A percentile compares a stretch with the other conserved stretches of the same genome.
phyloP scores from a whole-genome alignment of 2,113 vertebrate species.

The Cranoglanis bouderius region DNA sequence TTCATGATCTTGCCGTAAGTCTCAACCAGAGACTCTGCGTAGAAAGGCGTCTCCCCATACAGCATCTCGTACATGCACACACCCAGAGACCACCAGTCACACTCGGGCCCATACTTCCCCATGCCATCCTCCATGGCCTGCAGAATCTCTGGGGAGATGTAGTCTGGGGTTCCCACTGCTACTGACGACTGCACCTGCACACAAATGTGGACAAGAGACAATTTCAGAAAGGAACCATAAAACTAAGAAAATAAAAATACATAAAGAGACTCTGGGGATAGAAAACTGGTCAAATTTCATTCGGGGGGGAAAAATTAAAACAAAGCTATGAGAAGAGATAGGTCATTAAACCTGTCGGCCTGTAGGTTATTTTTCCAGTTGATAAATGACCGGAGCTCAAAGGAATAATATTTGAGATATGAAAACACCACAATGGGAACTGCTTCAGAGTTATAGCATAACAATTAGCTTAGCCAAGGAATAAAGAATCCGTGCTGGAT shows the following conservation, averaged over 20 bases:
- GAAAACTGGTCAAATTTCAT: background rate
- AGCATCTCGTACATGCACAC: constrained; percentile 99
- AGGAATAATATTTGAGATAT: background rate
- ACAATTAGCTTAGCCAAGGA: background rate
- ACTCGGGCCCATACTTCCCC: constrained; percentile 93
- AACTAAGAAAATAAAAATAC: background rate
- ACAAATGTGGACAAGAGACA: background rate
- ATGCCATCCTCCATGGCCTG: constrained; percentile 98
- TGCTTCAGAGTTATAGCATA: background rate
- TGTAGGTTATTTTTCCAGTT: background rate
- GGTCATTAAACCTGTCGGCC: background rate
- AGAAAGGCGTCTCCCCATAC: constrained; percentile 93
- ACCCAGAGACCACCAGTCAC: constrained; percentile 97
- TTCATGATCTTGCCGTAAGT: constrained; percentile 99
- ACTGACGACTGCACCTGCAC: constrained; percentile 93
- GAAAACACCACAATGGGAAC: background rate
- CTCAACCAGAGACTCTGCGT: constrained; percentile 92
- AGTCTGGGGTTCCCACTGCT: constrained; percentile 94
- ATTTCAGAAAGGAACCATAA: background rate
- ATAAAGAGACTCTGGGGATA: background rate
- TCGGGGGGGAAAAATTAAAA: background rate
- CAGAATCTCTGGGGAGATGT: constrained; percentile 96
- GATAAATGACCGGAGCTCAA: background rate
- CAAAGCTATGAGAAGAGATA: background rate
- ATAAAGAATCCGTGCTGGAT: background rate